These are phyloP conservation scores for Athetis lepigone DNA, from an alignment of 2,888 invertebrate genomes.

Conservation along the genomic window DNA sequence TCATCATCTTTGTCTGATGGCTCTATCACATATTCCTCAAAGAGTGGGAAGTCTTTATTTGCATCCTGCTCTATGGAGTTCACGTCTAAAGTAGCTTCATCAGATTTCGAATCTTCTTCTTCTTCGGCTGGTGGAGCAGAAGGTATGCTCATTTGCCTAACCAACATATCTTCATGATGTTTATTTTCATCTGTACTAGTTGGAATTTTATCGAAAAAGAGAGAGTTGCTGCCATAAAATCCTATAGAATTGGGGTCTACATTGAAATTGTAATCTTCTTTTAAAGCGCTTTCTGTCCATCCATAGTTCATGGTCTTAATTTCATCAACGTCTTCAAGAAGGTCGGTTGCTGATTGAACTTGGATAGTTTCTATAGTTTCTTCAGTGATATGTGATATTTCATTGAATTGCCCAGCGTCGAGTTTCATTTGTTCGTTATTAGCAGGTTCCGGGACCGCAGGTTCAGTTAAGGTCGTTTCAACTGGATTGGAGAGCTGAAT, in stretches of 20 bases:
- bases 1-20: constrained; percentile 84
- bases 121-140: constrained; percentile 81
- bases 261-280: constrained; percentile 70
- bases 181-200: constrained; percentile 81
- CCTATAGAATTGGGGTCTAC: constrained; percentile 70
- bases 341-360: constrained; percentile 76
- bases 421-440: constrained; percentile 38
- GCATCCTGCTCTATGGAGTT: constrained; percentile 86
- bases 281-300: constrained; percentile 68
- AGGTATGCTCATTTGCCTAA: constrained; percentile 75
- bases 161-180: constrained; percentile 74
- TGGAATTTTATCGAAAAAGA: constrained; percentile 76
- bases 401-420: constrained; percentile 62
- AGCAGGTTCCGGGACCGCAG: constrained; percentile 23
- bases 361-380: constrained; percentile 82
- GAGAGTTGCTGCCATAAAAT: constrained; percentile 73
- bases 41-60: constrained; percentile 83
- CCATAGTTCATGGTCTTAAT: constrained; percentile 68
- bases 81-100: constrained; percentile 81
- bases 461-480: constrained; percentile 74
- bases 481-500: constrained; percentile 84
- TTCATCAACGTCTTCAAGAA: constrained; percentile 70
- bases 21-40: constrained; percentile 83
- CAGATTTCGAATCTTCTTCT: constrained; percentile 81
- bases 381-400: constrained; percentile 80